Conservation (phyloP, 2,797 vertebrate species). For the Mico argentatus region DNA sequence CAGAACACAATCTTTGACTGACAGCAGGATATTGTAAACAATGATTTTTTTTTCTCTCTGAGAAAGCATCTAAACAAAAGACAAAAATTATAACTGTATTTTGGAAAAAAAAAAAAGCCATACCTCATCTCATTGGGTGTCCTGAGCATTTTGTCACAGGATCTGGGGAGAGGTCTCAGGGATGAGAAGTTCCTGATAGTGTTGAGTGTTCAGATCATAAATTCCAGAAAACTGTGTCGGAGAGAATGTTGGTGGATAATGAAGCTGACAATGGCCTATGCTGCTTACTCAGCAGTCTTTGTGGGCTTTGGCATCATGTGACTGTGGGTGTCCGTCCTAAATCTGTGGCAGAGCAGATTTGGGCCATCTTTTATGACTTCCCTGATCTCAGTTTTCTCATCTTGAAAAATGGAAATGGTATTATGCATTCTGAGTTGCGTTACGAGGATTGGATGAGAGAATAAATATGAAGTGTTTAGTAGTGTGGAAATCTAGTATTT, state of each 20-base stretch:
- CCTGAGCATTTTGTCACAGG: background rate
- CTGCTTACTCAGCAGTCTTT: background rate
- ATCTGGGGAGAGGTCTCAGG: background rate
- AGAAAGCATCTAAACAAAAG: background rate
- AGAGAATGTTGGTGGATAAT: background rate
- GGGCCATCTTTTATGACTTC: background rate
- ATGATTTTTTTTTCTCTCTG: background rate
- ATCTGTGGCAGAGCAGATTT: background rate
- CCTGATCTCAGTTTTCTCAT: background rate
- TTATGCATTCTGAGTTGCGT: background rate
- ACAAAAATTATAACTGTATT: background rate
- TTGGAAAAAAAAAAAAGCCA: conserved; percentile 10
- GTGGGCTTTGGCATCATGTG: background rate
- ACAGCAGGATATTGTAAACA: background rate
- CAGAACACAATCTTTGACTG: background rate
- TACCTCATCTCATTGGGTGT: background rate
- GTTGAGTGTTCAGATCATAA: background rate
- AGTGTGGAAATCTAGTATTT: background rate
- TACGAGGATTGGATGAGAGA: background rate
- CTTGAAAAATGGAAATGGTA: conserved; percentile 4
- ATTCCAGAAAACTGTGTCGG: background rate
- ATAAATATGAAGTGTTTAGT: background rate
- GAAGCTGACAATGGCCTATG: background rate
- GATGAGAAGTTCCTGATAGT: background rate
- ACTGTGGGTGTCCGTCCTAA: background rate